Conservation (phyloP, 2,113 vertebrate genomes). For the Pitta sordida region DNA sequence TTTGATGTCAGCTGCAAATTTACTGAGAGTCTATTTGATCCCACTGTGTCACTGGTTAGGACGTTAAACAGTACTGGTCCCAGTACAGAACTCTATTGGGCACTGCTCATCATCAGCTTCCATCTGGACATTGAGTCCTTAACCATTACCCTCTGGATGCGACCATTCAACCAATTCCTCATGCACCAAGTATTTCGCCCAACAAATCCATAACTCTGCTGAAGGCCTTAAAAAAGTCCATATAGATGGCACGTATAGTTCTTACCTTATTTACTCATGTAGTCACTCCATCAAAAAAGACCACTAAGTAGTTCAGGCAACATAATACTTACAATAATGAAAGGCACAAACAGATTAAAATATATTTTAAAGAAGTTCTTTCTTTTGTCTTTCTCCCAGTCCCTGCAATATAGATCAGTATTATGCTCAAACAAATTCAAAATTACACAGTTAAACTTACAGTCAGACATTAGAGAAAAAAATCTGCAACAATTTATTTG, state of each 20-base stretch:
- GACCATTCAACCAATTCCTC: background rate
- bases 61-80: background rate
- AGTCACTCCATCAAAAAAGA: background rate
- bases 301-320: background rate
- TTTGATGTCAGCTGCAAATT: background rate
- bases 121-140: background rate
- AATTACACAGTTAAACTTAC: background rate
- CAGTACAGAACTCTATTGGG: background rate
- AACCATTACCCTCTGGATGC: background rate
- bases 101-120: background rate
- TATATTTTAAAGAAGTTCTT: background rate
- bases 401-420: no score
- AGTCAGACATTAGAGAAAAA: background rate
- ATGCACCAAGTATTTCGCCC: accelerated
- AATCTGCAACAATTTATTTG: background rate
- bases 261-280: background rate
- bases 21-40: background rate
- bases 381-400: background rate
- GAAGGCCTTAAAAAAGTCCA: background rate
- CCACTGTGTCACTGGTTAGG: background rate
- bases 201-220: background rate
- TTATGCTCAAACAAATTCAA: background rate
- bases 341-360: background rate
- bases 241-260: accelerated
- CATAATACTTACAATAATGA: background rate